Evolutionary conservation across 2,113 vertebrate genomes (phyloP).

Genomic region (Procapra przewalskii): DNA sequence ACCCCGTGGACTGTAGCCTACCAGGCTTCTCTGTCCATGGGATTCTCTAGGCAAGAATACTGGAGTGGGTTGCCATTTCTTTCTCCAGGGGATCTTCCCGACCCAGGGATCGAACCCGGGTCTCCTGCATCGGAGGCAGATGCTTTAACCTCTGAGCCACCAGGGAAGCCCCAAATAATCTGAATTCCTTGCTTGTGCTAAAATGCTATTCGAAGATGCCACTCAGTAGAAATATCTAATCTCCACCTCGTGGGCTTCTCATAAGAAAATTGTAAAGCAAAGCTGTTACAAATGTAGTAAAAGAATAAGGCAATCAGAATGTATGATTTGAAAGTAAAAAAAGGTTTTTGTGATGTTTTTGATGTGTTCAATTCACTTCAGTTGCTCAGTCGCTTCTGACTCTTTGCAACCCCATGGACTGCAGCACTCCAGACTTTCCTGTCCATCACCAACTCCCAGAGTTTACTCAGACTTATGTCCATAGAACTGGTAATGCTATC

Average conservation of each 20-base stretch:
- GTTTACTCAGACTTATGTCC: not conserved
- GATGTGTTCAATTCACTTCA: not conserved
- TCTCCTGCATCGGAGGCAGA: too few species aligned
- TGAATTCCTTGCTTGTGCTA: not conserved
- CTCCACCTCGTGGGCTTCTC: not conserved
- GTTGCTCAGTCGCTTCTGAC: accelerated
- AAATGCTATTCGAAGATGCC: not conserved
- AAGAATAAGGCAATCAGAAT: not conserved
- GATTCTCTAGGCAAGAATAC: too few species aligned
- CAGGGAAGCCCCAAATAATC: too few species aligned
- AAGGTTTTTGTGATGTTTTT: not conserved
- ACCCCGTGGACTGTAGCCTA: not conserved
- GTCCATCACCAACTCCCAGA: not conserved
- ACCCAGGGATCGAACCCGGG: too few species aligned
- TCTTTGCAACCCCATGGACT: not conserved
- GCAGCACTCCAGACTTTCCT: not conserved
- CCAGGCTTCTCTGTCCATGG: not conserved
- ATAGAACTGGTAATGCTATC: not conserved
- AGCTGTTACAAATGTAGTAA: not conserved
- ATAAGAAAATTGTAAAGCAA: not conserved
- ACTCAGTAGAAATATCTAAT: not conserved
- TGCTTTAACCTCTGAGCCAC: too few species aligned
- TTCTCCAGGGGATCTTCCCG: too few species aligned
- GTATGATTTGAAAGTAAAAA: not conserved
- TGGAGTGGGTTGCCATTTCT: too few species aligned